These are phyloP conservation scores for Piprites chloris DNA, from an alignment of 2,113 vertebrate species.

Conservation along the genomic window DNA sequence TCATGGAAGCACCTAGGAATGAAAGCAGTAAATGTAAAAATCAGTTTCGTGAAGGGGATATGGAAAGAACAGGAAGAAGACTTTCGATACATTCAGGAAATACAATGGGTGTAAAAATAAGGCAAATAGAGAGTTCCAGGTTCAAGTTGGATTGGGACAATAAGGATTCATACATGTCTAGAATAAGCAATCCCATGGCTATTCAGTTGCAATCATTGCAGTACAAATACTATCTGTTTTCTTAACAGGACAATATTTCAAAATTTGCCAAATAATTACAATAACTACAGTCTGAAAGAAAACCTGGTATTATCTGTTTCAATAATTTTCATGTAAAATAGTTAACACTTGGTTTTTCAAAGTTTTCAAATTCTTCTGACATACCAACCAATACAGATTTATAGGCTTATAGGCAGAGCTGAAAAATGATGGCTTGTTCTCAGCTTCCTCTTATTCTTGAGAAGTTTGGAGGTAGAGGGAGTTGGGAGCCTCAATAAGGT, in stretches of 20 bases:
- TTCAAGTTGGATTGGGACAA: neutral
- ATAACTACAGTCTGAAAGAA: neutral
- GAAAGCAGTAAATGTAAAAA: neutral
- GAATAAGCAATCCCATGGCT: neutral
- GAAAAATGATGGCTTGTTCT: neutral
- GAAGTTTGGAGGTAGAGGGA: neutral
- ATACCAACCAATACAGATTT: neutral
- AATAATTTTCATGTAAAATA: neutral
- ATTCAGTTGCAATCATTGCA: neutral
- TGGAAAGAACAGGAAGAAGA: neutral
- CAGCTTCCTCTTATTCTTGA: neutral
- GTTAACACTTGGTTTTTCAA: neutral
- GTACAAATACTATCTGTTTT: fast-evolving
- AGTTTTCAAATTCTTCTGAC: neutral
- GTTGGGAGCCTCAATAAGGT: neutral
- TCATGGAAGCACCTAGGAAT: neutral
- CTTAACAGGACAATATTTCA: neutral
- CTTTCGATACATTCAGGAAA: neutral
- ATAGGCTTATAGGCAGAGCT: neutral
- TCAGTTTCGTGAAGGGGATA: neutral
- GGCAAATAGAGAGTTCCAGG: neutral
- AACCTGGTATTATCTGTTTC: neutral
- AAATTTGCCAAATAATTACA: neutral
- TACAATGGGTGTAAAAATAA: neutral
- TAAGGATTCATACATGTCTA: neutral